Conservation (phyloP, 2,797 vertebrate genomes). For the Heteromormyrus szaboi region DNA sequence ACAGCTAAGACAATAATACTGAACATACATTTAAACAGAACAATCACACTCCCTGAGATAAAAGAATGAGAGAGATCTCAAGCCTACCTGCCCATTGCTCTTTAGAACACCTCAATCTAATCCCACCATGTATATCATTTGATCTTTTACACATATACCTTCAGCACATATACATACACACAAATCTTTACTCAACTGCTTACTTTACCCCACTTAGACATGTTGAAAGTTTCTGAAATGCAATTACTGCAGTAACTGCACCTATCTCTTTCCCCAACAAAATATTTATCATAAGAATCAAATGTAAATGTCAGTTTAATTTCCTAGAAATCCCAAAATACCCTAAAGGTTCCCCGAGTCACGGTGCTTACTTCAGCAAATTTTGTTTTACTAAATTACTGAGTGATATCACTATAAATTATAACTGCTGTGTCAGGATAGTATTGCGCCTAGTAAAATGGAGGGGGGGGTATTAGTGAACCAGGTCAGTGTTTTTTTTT, state of each 20-base stretch:
- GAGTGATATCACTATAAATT: slow-evolving; percentile 7
- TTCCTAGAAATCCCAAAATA: slow-evolving; percentile 44
- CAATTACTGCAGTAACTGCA: slow-evolving; percentile 61
- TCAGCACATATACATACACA: background rate
- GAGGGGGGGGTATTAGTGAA: background rate
- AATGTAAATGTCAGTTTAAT: slow-evolving; percentile 59
- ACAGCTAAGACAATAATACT: background rate
- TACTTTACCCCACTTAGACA: background rate
- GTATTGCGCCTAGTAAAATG: background rate
- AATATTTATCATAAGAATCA: slow-evolving; percentile 52
- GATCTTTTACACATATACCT: background rate
- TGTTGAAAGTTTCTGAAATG: slow-evolving; percentile 34
- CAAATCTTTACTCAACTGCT: background rate
- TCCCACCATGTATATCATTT: background rate
- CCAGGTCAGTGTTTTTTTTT: slow-evolving; percentile 6
- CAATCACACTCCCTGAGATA: background rate
- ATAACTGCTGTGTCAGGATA: background rate
- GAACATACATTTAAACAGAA: background rate
- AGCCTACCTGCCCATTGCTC: background rate
- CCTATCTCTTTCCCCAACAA: slow-evolving; percentile 46
- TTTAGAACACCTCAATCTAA: background rate
- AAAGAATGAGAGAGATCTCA: background rate
- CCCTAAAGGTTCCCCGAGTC: slow-evolving; percentile 49
- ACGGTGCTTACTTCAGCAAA: slow-evolving; percentile 18
- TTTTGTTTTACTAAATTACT: background rate